Evolutionary conservation across 2,113 vertebrate genomes (phyloP), one percentile per base, ranked within the genome.

Genomic region (Rhineura floridana): DNA sequence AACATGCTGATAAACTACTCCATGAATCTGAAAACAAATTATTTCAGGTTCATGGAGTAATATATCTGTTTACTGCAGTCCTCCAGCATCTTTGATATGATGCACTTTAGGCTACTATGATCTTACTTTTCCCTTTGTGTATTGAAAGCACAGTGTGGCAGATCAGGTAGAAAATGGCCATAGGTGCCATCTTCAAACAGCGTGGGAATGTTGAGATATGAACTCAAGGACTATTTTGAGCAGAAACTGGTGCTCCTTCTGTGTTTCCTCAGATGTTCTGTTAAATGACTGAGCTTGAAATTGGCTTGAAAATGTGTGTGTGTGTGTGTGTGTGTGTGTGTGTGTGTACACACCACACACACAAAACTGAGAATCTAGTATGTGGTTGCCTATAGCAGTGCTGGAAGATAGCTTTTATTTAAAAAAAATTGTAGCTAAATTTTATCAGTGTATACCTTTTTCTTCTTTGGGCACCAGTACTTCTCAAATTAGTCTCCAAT

Each of bases 141-240:
- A 42, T 19, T 84, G 23, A 39, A 73, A 55, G 25, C 46, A 59
- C 36, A 8, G 39, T 72, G 48, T 70, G 83, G 50, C 76, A 82
- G 70, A 79, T 39, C 36, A 86, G 77, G 48, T 81, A 52, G 78
- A 42, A 86, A 55, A 73, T 30, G 6, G 42, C 44, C 9, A 69
- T 75, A 76, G 80, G 48, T 10, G 21, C 33, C 25, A 30, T 44
- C 59, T 81, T 81, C 55, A 59, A 23, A 63, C 10, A 62, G 9
- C 63, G 25, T 44, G 12, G 39, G 59, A 65, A 81, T 81, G 39
- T 23, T 42, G 77, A 55, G 48, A 23, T 52, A 28, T 55, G 70
- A 15, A 52, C 83, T 25, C 82, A 84, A 88, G 36, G 63, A 67
- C 69, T 91, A 70, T 65, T 87, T 85, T 89, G 25, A 70, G 86